Conservation (phyloP, 2,113 vertebrate genomes). For the Oreocharis arfaki region DNA sequence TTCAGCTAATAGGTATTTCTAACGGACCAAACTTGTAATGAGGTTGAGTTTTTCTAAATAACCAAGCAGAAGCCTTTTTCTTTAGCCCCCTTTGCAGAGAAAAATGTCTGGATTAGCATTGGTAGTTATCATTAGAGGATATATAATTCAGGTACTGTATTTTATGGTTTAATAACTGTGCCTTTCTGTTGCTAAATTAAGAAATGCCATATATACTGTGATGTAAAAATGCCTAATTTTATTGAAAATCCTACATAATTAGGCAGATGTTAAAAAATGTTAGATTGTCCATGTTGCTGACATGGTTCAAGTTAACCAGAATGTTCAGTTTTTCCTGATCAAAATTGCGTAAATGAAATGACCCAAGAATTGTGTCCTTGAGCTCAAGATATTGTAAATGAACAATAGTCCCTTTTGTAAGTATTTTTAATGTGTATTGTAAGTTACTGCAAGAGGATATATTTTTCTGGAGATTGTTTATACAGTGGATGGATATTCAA, state of each 20-base stretch:
- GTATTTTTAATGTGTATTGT: slow-evolving; percentile 68
- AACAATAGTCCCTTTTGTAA: slow-evolving; percentile 62
- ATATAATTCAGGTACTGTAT: slow-evolving; percentile 74
- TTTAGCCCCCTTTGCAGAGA: slow-evolving; percentile 39
- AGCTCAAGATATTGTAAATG: slow-evolving; percentile 46
- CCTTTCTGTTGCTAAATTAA: slow-evolving; percentile 78
- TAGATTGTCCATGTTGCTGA: neutral
- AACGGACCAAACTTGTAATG: slow-evolving; percentile 67
- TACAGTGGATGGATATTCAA: slow-evolving; percentile 48
- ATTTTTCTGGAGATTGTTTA: slow-evolving; percentile 73
- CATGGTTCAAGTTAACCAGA: slow-evolving; percentile 12
- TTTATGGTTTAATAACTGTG: slow-evolving; percentile 76
- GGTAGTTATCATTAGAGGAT: neutral
- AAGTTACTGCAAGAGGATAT: slow-evolving; percentile 66
- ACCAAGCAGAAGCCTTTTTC: neutral
- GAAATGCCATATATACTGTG: slow-evolving; percentile 77
- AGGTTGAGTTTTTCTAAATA: slow-evolving; percentile 25
- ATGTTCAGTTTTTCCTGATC: slow-evolving; percentile 17
- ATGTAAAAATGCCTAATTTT: slow-evolving; percentile 60
- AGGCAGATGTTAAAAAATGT: slow-evolving; percentile 56
- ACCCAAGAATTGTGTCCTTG: slow-evolving; percentile 43
- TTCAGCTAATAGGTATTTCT: slow-evolving; percentile 49
- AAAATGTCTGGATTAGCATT: slow-evolving; percentile 53
- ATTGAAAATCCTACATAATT: slow-evolving; percentile 49
- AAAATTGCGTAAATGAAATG: slow-evolving; percentile 29